These are phyloP conservation scores for Epistrophe eligans DNA, from an alignment of 2,888 invertebrate genomes.

Conservation along the genomic window DNA sequence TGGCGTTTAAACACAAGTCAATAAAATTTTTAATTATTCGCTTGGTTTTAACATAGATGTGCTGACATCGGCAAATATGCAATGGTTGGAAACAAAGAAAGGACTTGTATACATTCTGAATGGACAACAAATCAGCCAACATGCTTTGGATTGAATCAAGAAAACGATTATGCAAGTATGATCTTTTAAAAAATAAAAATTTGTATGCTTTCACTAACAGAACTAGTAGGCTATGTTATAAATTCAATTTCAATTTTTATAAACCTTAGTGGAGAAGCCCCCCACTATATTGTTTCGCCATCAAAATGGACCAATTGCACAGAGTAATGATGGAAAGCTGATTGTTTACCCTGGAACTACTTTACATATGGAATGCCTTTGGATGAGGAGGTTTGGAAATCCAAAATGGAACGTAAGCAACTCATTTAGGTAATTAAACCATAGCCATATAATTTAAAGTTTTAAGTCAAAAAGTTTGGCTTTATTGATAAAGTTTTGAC, in stretches of 20 bases:
- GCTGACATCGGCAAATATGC: constrained; percentile 94
- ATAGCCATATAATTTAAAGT: neutral
- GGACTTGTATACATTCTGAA: constrained; percentile 90
- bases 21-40: neutral
- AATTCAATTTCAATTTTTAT: neutral
- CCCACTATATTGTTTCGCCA: constrained; percentile 93
- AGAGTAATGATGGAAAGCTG: constrained; percentile 93
- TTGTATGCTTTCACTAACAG: neutral
- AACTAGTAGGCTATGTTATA: neutral
- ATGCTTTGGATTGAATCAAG: constrained; percentile 93
- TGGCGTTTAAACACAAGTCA: neutral
- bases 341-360: constrained; percentile 94
- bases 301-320: constrained; percentile 92
- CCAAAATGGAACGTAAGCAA: constrained; percentile 89
- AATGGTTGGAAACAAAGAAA: constrained; percentile 89
- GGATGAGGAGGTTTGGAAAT: constrained; percentile 93
- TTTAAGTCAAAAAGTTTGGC: no score
- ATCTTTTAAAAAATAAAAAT: constrained; percentile 68
- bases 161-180: constrained; percentile 93
- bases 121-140: constrained; percentile 92
- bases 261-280: constrained; percentile 89
- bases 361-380: constrained; percentile 94
- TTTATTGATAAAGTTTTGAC: neutral
- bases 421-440: constrained; percentile 36
- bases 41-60: constrained; percentile 85